Base-by-base conservation (phyloP, 1,140 invertebrate genomes). In the Lepidurus couesii region DNA sequence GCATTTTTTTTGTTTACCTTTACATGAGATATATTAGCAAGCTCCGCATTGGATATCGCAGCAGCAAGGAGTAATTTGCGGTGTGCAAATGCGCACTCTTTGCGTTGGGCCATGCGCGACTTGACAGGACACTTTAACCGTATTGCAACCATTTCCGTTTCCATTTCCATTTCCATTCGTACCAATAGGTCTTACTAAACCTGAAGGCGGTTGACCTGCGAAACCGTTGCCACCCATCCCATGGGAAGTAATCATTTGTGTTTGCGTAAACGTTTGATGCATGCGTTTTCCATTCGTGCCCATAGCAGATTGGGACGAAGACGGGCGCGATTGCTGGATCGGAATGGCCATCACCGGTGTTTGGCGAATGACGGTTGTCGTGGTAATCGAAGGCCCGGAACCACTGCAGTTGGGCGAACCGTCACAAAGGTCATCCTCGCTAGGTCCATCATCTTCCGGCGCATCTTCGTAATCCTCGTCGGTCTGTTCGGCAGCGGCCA, bases 11-110 rank as follows among this genome's bases (percentile, higher is more conserved):
- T 1, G 2, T 34, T 34, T 34, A 34, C 34, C 4, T 34, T 34
- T 34, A 34, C 34, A 34, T 34, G 34, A 34, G 34, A 34, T 34
- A 34, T 16, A 65, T 65, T 65, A 65, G 21, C 53, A 65, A 7
- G 53, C 0, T n/a, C 13, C 13, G 8, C 53, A 65, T 8, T 9
- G 53, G 53, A 65, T 65, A 21, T 65, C 53, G 13, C 53, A 65
- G 53, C 53, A 65, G 21, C 53, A 65, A n/a, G 53, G 53, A n/a
- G n/a, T 65, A n/a, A 65, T 21, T 16, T 65, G 53, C 53, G 53
- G 53, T 65, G 53, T 65, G 53, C 53, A 65, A 65, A 65, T 65
- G 6, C 53, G 53, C 13, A 65, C 53, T 21, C 53, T 65, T 13
- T 65, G 53, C 6, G 53, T 65, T 7, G 53, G 53, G 16, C 53